A percentile compares a stretch with the other conserved stretches of the same genome.
Conservation (phyloP, 1,140 invertebrate species). For the Aphidius gifuensis region DNA sequence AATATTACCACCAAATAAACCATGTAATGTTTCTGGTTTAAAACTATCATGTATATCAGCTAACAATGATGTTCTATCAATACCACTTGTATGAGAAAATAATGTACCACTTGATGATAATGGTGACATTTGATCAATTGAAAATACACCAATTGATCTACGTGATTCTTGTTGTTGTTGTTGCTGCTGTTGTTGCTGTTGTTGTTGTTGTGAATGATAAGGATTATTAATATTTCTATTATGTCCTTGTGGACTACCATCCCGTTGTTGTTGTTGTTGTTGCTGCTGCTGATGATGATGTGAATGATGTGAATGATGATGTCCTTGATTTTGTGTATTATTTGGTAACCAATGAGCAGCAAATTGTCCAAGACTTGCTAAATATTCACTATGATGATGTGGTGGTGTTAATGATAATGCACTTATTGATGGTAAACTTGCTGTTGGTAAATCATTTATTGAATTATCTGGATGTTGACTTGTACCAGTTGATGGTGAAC, state of each 20-base stretch:
- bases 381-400: slow-evolving; percentile 58
- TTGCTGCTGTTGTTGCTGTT: slow-evolving; percentile 31
- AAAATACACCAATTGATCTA: slow-evolving; percentile 41
- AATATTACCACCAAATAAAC: slow-evolving; percentile 39
- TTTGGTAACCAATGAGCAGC: slow-evolving; percentile 49
- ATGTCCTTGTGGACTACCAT: slow-evolving; percentile 40
- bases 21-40: slow-evolving; percentile 47
- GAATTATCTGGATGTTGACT: slow-evolving; percentile 42
- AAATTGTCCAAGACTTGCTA: slow-evolving; percentile 48
- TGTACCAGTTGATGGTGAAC: slow-evolving; percentile 42
- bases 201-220: slow-evolving; percentile 1
- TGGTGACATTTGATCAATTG: slow-evolving; percentile 44
- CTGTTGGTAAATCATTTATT: slow-evolving; percentile 48
- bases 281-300: slow-evolving; percentile 42
- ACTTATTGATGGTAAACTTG: slow-evolving; percentile 65
- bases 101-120: slow-evolving; percentile 33
- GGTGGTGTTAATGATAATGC: slow-evolving; percentile 74
- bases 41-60: slow-evolving; percentile 49
- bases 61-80: slow-evolving; percentile 39
- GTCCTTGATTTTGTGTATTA: slow-evolving; percentile 38
- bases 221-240: slow-evolving; percentile 16
- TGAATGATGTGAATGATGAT: slow-evolving; percentile 42
- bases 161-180: slow-evolving; percentile 33
- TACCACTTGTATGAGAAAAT: slow-evolving; percentile 40
- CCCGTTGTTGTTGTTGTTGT: slow-evolving; percentile 32